Conservation (phyloP, 2,888 invertebrate species). For the Philopedon plagiatum region DNA sequence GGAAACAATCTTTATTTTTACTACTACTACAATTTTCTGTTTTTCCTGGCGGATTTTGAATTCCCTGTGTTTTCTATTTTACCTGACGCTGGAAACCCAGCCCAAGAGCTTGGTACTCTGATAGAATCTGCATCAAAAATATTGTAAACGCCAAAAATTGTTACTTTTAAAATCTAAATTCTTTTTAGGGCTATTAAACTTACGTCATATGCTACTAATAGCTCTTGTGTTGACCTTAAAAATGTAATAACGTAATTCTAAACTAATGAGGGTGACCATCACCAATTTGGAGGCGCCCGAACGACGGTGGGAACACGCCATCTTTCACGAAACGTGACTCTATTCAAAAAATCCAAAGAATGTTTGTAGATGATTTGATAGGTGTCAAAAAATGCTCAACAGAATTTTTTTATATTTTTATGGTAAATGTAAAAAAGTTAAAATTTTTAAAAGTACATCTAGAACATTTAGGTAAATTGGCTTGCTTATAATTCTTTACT, state of each 20-base stretch:
- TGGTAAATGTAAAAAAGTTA: too few relatives aligned
- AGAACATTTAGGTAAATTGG: too few relatives aligned
- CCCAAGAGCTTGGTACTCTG: too few relatives aligned
- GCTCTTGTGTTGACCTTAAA: constrained; percentile 6
- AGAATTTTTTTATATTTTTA: too few relatives aligned
- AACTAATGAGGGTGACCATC: constrained; percentile 43
- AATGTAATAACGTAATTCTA: constrained; percentile 40
- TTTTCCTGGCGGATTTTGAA: too few relatives aligned
- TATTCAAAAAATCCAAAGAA: neutral
- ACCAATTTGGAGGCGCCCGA: constrained; percentile 52
- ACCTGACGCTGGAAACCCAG: too few relatives aligned
- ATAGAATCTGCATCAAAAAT: too few relatives aligned
- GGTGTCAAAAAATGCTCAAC: neutral
- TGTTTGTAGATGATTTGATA: neutral
- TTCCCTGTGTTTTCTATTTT: too few relatives aligned
- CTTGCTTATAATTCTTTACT: constrained; percentile 60
- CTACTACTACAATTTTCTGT: too few relatives aligned
- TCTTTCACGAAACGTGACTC: constrained; percentile 35
- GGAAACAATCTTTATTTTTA: too few relatives aligned
- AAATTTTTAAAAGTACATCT: too few relatives aligned
- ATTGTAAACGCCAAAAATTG: too few relatives aligned
- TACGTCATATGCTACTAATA: neutral
- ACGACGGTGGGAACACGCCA: constrained; percentile 46
- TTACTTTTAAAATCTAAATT: neutral
- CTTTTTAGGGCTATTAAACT: neutral